Conservation (phyloP, 2,113 vertebrate species). For the Odontesthes bonariensis region DNA sequence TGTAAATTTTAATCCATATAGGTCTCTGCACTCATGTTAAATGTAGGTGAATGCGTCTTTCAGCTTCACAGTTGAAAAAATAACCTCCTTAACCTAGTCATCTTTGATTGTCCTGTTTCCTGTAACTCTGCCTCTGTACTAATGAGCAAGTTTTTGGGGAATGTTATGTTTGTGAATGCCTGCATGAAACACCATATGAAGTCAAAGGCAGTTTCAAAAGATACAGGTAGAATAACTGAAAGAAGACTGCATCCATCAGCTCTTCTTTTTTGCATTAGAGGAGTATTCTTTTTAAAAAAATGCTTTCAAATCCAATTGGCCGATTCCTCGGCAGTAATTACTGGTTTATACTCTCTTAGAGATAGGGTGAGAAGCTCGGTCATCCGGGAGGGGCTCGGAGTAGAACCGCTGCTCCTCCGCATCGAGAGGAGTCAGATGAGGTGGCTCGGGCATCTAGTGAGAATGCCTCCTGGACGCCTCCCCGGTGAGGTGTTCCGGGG, state of each 20-base stretch:
- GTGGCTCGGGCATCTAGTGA: too few relatives aligned
- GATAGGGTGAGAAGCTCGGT: too few relatives aligned
- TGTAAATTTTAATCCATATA: background rate
- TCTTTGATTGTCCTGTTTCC: background rate
- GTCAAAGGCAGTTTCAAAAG: constrained; percentile 44
- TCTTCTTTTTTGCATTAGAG: constrained; percentile 27
- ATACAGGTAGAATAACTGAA: constrained; percentile 44
- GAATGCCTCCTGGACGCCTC: too few relatives aligned
- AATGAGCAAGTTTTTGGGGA: constrained; percentile 36
- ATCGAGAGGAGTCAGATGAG: too few relatives aligned
- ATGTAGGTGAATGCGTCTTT: constrained; percentile 3
- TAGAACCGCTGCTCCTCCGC: too few relatives aligned
- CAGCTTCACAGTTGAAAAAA: background rate
- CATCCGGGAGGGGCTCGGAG: too few relatives aligned
- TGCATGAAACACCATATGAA: background rate
- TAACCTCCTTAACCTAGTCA: background rate
- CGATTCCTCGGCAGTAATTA: background rate
- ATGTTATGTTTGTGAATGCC: background rate
- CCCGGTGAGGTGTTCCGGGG: too few relatives aligned
- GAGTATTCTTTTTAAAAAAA: constrained; percentile 18
- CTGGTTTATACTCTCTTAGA: background rate
- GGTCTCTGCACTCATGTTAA: background rate
- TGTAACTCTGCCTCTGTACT: constrained; percentile 3
- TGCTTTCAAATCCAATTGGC: constrained; percentile 59
- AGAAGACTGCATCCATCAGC: constrained; percentile 27